phyloP scores from a whole-genome alignment of 2,113 vertebrate species.

The Climacteris rufus region DNA sequence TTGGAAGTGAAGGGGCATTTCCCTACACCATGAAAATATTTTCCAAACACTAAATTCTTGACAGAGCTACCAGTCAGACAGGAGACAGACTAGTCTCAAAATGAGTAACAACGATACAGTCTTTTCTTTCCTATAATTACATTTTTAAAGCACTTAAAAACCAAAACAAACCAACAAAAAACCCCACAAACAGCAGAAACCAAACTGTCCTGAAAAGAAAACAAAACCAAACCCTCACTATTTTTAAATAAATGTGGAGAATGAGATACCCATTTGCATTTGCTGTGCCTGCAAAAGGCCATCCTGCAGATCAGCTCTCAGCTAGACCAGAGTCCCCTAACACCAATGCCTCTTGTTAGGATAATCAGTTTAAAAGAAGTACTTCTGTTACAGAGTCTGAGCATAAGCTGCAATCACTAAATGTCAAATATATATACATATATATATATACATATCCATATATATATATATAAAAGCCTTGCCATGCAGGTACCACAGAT shows the following conservation, averaged over 20 bases:
- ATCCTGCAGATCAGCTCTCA: not conserved
- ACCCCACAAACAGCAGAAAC: not conserved
- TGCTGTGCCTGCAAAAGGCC: not conserved
- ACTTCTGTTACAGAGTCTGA: constrained; percentile 1
- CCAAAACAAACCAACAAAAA: not conserved
- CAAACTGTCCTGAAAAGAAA: not conserved
- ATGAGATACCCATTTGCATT: fast-evolving
- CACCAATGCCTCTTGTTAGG: not conserved
- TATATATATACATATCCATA: not conserved
- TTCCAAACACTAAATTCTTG: not conserved
- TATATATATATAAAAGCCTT: not conserved
- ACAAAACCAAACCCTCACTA: not conserved
- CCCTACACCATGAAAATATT: not conserved
- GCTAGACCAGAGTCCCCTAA: not conserved
- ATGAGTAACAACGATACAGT: not conserved
- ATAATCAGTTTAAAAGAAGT: not conserved
- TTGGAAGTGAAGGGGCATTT: not conserved
- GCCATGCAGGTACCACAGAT: not conserved
- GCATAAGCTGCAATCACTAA: not conserved
- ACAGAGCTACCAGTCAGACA: not conserved
- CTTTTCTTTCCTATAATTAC: not conserved
- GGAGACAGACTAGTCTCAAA: not conserved
- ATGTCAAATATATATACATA: not conserved
- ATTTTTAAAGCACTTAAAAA: not conserved
- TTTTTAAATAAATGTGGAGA: not conserved